Conservation (phyloP, 2,888 invertebrate species). For the Cataglyphis cursor region DNA sequence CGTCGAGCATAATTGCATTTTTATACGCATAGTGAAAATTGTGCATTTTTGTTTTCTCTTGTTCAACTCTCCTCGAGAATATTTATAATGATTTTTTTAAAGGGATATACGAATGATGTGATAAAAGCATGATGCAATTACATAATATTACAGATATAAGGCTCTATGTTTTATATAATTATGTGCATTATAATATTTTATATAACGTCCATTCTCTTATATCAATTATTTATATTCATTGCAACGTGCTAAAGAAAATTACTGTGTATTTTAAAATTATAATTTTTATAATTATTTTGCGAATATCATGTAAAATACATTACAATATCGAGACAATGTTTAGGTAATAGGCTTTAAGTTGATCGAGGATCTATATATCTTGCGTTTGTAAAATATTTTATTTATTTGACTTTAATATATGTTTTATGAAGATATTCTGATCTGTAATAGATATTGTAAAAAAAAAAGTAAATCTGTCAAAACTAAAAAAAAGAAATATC, state of each 20-base stretch:
- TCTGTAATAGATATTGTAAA: not conserved
- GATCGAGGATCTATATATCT: conserved; percentile 6
- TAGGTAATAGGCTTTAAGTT: conserved; percentile 27
- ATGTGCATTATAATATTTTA: conserved; percentile 17
- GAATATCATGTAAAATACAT: conserved; percentile 54
- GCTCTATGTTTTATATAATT: conserved; percentile 24
- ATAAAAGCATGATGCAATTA: conserved; percentile 37
- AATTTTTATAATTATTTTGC: conserved; percentile 16
- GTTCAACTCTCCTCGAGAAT: conserved; percentile 8
- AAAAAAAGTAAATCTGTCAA: conserved; percentile 2
- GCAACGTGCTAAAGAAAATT: conserved; percentile 7
- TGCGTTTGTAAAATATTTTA: conserved; percentile 70
- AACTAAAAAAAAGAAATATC: not conserved
- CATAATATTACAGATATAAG: conserved; percentile 16
- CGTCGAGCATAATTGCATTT: conserved; percentile 12
- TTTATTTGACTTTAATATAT: conserved; percentile 70
- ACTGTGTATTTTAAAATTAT: conserved; percentile 27
- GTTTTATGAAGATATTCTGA: conserved; percentile 39
- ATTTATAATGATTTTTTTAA: conserved; percentile 29
- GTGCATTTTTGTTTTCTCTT: conserved; percentile 10
- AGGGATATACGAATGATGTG: conserved; percentile 11
- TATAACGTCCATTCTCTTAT: conserved; percentile 26
- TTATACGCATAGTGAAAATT: conserved; percentile 17
- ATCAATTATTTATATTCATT: conserved; percentile 33
- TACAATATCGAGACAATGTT: conserved; percentile 40